Conservation (phyloP, 2,113 vertebrate genomes). For the Aspidoscelis tigris region DNA sequence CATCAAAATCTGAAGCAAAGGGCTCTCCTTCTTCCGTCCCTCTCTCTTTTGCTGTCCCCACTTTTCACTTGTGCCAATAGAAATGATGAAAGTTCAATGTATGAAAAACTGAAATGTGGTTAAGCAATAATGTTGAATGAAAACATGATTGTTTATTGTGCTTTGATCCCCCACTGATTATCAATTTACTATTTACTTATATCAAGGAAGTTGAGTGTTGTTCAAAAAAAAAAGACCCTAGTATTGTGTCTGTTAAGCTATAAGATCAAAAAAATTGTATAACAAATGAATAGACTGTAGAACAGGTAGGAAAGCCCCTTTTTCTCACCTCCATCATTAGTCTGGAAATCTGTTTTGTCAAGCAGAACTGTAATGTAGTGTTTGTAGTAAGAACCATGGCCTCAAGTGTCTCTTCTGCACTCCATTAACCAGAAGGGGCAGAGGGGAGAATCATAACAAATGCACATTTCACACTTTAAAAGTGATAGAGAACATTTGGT, state of each 20-base stretch:
- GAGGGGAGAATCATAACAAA: neutral
- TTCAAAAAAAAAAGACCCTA: too few relatives aligned
- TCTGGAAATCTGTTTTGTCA: neutral
- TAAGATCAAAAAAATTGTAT: constrained; percentile 21
- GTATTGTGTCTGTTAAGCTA: neutral
- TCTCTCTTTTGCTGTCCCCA: too few relatives aligned
- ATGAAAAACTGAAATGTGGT: too few relatives aligned
- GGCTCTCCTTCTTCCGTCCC: too few relatives aligned
- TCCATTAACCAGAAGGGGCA: neutral
- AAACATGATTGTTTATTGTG: too few relatives aligned
- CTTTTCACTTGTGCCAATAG: too few relatives aligned
- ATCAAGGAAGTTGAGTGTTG: too few relatives aligned
- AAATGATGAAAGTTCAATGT: too few relatives aligned
- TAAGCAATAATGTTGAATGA: too few relatives aligned
- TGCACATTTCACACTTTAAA: constrained; percentile 26
- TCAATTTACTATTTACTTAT: too few relatives aligned
- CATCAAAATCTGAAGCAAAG: too few relatives aligned
- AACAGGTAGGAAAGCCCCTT: constrained; percentile 8
- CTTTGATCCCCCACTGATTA: too few relatives aligned
- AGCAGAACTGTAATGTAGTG: neutral
- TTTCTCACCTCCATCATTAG: constrained; percentile 20
- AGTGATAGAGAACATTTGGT: neutral
- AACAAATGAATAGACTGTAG: constrained; percentile 18
- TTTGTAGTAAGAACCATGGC: neutral
- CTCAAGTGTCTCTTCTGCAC: constrained; percentile 15